Evolutionary conservation across 1,140 invertebrate genomes (phyloP).

Genomic region (Gryllus bimaculatus): DNA sequence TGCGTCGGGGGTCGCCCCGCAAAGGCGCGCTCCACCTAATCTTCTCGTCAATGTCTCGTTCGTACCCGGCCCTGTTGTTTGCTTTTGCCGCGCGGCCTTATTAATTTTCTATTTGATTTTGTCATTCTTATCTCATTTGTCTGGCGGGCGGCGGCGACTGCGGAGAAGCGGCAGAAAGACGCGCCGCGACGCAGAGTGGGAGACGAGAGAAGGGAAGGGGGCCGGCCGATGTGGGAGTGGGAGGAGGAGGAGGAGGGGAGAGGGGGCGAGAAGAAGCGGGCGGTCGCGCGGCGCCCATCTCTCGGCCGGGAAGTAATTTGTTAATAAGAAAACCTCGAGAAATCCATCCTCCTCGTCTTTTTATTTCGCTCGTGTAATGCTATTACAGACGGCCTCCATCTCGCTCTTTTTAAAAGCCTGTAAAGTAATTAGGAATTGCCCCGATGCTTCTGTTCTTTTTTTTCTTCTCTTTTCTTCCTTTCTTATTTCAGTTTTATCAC

Average conservation of each 20-base stretch:
- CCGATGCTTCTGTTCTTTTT: neutral
- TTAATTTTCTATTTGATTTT: neutral
- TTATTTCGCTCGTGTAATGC: neutral
- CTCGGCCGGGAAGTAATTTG: neutral
- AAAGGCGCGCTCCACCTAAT: neutral
- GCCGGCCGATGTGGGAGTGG: neutral
- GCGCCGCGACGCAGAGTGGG: neutral
- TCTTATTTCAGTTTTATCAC: slow-evolving; percentile 16
- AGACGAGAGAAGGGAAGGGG: neutral
- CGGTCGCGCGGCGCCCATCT: neutral
- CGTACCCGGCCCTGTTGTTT: neutral
- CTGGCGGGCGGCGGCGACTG: neutral
- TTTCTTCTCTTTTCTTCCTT: slow-evolving; percentile 8
- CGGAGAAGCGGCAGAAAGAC: neutral
- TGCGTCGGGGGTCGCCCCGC: no score
- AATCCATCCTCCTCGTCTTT: neutral
- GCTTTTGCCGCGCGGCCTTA: neutral
- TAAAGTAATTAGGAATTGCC: slow-evolving; percentile 5
- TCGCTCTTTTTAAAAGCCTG: slow-evolving; percentile 1
- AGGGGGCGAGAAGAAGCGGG: neutral
- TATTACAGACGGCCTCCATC: neutral
- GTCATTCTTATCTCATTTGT: slow-evolving; percentile 1
- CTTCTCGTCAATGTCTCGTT: neutral
- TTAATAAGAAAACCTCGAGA: slow-evolving; percentile 5
- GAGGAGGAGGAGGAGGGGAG: neutral